Conservation (phyloP, 2,113 vertebrate genomes). For the Nesogale talazaci region DNA sequence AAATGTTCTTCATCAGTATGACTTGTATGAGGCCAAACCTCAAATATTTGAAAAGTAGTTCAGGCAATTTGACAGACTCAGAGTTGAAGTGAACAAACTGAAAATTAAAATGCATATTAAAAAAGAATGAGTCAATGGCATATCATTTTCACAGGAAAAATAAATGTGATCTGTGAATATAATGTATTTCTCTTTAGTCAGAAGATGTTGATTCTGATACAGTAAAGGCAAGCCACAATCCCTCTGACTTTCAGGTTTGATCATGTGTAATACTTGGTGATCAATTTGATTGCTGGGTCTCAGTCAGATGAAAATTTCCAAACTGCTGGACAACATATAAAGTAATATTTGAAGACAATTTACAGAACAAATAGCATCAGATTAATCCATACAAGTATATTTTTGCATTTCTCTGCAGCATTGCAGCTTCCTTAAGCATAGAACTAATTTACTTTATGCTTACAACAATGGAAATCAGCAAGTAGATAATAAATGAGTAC, state of each 20-base stretch:
- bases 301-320: background rate
- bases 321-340: background rate
- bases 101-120: constrained; percentile 20
- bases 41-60: constrained; percentile 63
- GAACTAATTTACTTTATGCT: constrained; percentile 7
- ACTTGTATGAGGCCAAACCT: constrained; percentile 49
- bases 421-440: background rate
- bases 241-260: background rate
- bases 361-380: background rate
- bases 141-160: background rate
- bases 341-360: background rate
- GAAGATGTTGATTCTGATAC: background rate
- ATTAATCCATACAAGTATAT: background rate
- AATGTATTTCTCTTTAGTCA: background rate
- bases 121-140: background rate
- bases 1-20: constrained; percentile 49
- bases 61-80: constrained; percentile 45
- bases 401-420: background rate
- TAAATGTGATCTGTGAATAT: background rate
- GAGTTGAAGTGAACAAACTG: background rate
- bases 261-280: background rate
- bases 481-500: background rate
- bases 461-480: background rate
- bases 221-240: background rate
- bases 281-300: background rate